These are phyloP conservation scores for Sigmodon hispidus DNA, from an alignment of 2,113 vertebrate genomes.

Conservation along the genomic window DNA sequence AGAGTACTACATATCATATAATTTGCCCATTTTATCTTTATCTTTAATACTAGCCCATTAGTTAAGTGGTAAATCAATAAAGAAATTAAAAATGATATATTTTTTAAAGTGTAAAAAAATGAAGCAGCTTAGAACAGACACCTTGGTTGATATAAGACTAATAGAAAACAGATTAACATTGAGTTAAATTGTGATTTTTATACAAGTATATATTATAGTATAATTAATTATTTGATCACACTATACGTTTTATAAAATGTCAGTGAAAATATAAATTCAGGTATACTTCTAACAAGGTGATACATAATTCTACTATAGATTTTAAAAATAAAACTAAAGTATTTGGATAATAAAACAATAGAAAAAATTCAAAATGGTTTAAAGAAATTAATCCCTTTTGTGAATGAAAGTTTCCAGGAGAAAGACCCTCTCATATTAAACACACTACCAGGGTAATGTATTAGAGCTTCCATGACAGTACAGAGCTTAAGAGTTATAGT, in stretches of 20 bases:
- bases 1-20: not conserved
- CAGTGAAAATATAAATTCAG: not conserved
- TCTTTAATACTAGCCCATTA: not conserved
- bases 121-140: not conserved
- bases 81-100: not conserved
- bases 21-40: not conserved
- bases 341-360: not conserved
- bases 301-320: not conserved
- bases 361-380: not conserved
- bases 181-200: not conserved
- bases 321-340: conserved; percentile 1
- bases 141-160: not conserved
- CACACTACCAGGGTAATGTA: not conserved
- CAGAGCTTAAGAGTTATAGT: not conserved
- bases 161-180: not conserved
- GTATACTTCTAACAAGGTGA: not conserved
- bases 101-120: not conserved
- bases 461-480: not conserved
- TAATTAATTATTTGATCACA: not conserved
- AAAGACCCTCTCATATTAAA: not conserved
- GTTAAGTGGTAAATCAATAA: not conserved
- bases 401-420: not conserved
- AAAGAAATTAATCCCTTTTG: not conserved
- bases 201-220: not conserved
- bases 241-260: not conserved